Percentiles rank a stretch among this genome's conserved stretches.
These are phyloP conservation scores for Harpegnathos saltator DNA, from an alignment of 1,140 invertebrate genomes.

Conservation along the genomic window DNA sequence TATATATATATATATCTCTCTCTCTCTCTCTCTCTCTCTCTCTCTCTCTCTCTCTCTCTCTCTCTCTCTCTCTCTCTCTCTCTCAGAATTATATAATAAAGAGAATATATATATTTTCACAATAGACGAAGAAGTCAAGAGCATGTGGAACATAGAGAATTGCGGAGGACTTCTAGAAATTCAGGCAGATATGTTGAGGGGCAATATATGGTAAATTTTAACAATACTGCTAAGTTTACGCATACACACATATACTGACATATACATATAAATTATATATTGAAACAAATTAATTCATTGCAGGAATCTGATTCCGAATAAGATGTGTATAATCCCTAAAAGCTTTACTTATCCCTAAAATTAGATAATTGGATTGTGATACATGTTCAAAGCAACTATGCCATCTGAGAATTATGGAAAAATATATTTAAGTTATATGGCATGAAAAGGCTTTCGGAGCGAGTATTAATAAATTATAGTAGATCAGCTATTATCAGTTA, in stretches of 20 bases:
- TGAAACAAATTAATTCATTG: constrained; percentile 65
- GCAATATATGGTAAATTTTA: constrained; percentile 81
- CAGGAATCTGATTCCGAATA: constrained; percentile 83
- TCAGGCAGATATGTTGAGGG: constrained; percentile 83
- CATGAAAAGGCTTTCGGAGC: not conserved
- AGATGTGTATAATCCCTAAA: constrained; percentile 30
- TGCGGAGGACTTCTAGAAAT: constrained; percentile 82
- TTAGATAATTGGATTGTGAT: constrained; percentile 64
- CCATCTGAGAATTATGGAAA: constrained; percentile 21
- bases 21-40: too few species aligned
- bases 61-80: too few species aligned
- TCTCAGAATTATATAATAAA: constrained; percentile 21
- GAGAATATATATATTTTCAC: not conserved
- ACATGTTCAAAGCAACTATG: constrained; percentile 52
- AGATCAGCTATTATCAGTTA: constrained; percentile 25
- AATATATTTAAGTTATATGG: constrained; percentile 25
- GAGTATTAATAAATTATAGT: constrained; percentile 21
- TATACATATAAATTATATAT: constrained; percentile 24
- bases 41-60: too few species aligned
- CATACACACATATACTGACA: constrained; percentile 18
- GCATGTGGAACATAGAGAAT: constrained; percentile 78
- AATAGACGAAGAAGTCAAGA: constrained; percentile 79
- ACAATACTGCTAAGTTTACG: constrained; percentile 29
- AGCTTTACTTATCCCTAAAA: constrained; percentile 34
- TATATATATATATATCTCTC: too few species aligned